Evolutionary conservation across 2,113 vertebrate genomes (phyloP).

Genomic region (Carlito syrichta): DNA sequence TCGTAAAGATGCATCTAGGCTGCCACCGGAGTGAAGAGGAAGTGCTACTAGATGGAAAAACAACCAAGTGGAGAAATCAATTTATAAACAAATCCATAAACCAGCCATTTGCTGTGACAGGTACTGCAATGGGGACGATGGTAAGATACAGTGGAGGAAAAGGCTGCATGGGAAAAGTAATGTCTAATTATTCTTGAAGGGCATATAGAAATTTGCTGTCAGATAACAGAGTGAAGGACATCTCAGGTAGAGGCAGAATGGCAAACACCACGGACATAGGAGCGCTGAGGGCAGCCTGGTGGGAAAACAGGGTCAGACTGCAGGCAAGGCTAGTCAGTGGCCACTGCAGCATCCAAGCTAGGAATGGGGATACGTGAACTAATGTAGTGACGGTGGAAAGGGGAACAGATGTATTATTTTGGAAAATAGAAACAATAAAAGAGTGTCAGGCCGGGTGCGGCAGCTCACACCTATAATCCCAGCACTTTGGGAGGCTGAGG

Average conservation of each 20-base stretch:
- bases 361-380: background rate
- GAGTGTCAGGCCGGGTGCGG: too few relatives aligned
- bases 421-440: background rate
- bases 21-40: background rate
- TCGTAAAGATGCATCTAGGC: rapidly evolving
- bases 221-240: background rate
- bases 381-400: background rate
- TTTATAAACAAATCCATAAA: background rate
- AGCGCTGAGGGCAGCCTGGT: background rate
- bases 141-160: rapidly evolving
- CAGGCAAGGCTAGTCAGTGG: background rate
- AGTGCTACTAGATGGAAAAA: background rate
- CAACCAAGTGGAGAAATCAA: background rate
- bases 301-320: rapidly evolving
- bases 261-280: rapidly evolving
- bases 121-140: background rate
- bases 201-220: background rate
- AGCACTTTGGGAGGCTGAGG: too few relatives aligned
- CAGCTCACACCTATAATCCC: too few relatives aligned
- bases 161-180: rapidly evolving
- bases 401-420: background rate
- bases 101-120: background rate
- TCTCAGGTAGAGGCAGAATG: background rate
- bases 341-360: background rate
- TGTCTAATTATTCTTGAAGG: too few relatives aligned